phyloP scores from a whole-genome alignment of 2,797 vertebrate genomes.

The Amblyopsis hoosieri region DNA sequence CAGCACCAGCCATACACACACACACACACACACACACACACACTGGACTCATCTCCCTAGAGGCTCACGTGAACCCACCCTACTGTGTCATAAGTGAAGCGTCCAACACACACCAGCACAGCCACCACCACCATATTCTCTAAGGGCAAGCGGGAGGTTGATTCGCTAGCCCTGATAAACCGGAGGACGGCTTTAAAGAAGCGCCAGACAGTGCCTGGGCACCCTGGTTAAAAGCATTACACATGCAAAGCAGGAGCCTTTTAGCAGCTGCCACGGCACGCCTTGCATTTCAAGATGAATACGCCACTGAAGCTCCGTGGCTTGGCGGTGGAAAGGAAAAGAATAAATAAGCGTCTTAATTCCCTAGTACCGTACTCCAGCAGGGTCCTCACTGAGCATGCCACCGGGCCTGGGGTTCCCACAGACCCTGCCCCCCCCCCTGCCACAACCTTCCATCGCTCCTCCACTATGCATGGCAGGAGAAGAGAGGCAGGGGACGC shows the following conservation, averaged over 20 bases:
- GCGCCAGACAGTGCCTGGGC: constrained; percentile 44
- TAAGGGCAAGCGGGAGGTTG: constrained; percentile 57
- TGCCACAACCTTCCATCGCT: not conserved
- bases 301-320: constrained; percentile 61
- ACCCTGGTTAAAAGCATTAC: constrained; percentile 71
- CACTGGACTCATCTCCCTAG: not conserved
- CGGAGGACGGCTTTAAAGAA: constrained; percentile 70
- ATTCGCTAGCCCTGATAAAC: constrained; percentile 73
- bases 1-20: constrained; percentile 12
- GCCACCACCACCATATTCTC: constrained; percentile 3
- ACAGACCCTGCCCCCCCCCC: constrained; percentile 30
- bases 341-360: constrained; percentile 65
- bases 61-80: constrained; percentile 10
- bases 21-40: too few relatives aligned
- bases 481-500: constrained; percentile 21
- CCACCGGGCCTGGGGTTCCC: constrained; percentile 44
- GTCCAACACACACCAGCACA: not conserved
- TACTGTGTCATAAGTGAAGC: constrained; percentile 2
- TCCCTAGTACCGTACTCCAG: constrained; percentile 61
- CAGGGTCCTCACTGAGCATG: constrained; percentile 45
- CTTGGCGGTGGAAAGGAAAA: constrained; percentile 42
- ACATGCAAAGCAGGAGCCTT: constrained; percentile 74
- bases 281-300: constrained; percentile 78
- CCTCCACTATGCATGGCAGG: constrained; percentile 16
- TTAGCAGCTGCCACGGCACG: constrained; percentile 60